Conservation (phyloP, 2,797 vertebrate species). For the Halcyon smyrnensis region DNA sequence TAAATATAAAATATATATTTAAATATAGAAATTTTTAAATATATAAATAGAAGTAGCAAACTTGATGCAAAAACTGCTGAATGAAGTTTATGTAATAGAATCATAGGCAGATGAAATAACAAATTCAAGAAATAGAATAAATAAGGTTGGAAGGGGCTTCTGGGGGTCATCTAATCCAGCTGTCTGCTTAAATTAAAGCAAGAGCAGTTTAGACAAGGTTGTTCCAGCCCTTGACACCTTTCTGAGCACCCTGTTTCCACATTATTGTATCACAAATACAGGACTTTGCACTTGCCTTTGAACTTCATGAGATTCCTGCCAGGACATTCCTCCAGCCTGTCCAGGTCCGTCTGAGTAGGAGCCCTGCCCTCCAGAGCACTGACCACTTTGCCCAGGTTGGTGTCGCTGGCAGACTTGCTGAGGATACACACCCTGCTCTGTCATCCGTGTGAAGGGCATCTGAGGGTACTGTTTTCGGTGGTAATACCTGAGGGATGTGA, state of each 20-base stretch:
- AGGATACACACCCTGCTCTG: not conserved
- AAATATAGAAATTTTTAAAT: not conserved
- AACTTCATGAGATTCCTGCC: not conserved
- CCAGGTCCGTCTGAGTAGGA: not conserved
- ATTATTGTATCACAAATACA: not conserved
- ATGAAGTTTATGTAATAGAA: not conserved
- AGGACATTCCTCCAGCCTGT: not conserved
- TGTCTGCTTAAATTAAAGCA: not conserved
- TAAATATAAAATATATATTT: no score
- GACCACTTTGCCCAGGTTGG: not conserved
- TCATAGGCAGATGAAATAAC: not conserved
- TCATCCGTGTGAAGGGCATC: accelerated
- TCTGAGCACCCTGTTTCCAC: not conserved
- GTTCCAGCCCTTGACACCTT: not conserved
- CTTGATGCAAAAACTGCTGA: not conserved
- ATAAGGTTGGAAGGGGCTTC: not conserved
- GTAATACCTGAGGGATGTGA: not conserved
- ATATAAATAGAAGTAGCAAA: not conserved
- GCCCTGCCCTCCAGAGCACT: not conserved
- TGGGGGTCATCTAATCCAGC: not conserved
- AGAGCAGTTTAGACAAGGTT: not conserved
- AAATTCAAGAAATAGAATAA: not conserved
- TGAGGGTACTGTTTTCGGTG: not conserved
- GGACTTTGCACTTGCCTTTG: not conserved
- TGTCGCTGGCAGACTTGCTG: not conserved